Evolutionary conservation across 2,113 vertebrate genomes (phyloP).

Genomic region (Spermophilus dauricus): DNA sequence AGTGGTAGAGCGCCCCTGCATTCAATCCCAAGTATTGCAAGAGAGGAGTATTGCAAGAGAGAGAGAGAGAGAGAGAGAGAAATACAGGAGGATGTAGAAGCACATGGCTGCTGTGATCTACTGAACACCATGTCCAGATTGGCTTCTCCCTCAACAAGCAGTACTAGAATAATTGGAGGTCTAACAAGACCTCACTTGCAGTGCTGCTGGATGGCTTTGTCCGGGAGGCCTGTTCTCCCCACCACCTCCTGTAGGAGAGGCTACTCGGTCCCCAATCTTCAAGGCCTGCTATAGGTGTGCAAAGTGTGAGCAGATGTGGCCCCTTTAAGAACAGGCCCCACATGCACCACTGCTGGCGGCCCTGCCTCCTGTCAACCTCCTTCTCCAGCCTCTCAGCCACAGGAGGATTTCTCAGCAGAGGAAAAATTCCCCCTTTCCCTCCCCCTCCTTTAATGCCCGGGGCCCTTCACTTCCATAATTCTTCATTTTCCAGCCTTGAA

Average conservation of each 20-base stretch:
- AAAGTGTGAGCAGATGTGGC: constrained; percentile 65
- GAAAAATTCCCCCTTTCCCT: constrained; percentile 88
- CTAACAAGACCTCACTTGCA: neutral
- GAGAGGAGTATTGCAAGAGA: too few relatives aligned
- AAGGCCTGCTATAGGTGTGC: neutral
- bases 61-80: neutral
- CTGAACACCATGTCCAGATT: neutral
- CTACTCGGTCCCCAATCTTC: neutral
- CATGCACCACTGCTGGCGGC: constrained; percentile 85
- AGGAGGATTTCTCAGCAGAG: constrained; percentile 92
- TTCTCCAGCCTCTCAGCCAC: constrained; percentile 87
- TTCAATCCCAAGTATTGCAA: neutral
- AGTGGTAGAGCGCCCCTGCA: neutral
- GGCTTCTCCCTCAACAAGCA: neutral
- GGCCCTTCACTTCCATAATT: constrained; percentile 99
- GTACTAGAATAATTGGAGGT: neutral
- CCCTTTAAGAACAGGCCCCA: constrained; percentile 89
- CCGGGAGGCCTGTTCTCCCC: neutral
- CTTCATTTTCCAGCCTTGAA: constrained; percentile 98
- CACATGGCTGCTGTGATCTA: accelerated
- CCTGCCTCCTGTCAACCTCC: constrained; percentile 86
- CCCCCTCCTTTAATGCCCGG: constrained; percentile 93
- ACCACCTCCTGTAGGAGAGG: constrained; percentile 61
- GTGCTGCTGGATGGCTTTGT: neutral
- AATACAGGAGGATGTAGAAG: neutral